Evolutionary conservation across 2,113 vertebrate species (phyloP), one percentile per base, ranked within the genome.

Genomic region (Campylomormyrus numenius): DNA sequence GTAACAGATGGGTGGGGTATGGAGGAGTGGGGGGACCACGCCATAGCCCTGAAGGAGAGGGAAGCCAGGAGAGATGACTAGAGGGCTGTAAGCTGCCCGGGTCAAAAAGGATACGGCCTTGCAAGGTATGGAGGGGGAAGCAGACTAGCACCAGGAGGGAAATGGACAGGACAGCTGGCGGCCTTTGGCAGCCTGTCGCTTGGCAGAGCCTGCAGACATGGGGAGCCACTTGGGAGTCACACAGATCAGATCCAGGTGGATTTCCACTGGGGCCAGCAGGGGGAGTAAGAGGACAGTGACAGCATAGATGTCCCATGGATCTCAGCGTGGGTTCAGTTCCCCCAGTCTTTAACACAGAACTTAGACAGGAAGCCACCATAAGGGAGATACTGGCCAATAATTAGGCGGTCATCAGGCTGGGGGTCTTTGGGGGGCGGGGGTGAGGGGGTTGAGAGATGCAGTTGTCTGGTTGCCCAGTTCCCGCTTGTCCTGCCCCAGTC

Each of bases 321-420:
- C 77, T 95, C 93, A 1, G 93, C 92, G 2, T 95, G 96, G 45
- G 92, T 96, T 89, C 95, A 94, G 85, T 95, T 94, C 45, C 90
- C 87, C 58, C 90, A 91, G 90, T 95, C 93, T 45, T 95, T 92
- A 85, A 94, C 91, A 9, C 95, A 94, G 87, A 95, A 96, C 92
- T 95, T 96, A 52, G 96, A 96, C 88, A 97, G 93, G 90, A 96
- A 96, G 7, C 95, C 94, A 19, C 94, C 93, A 0, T 95, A 96
- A 3, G 95, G 95, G 46, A 95, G 92, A 84, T 94, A 91, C 58
- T 91, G 52, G 17, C 92, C 93, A 19, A 96, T 94, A 15, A 95
- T 90, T 3, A 94, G 91, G 42, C 27, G 91, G 42, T 95, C 94
- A 0, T 93, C 86, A 21, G 90, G 90, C 46, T 94, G 89, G 7